A percentile compares a stretch with the other conserved stretches of the same genome.
phyloP scores from a whole-genome alignment of 2,113 vertebrate genomes.

The Dascyllus trimaculatus region DNA sequence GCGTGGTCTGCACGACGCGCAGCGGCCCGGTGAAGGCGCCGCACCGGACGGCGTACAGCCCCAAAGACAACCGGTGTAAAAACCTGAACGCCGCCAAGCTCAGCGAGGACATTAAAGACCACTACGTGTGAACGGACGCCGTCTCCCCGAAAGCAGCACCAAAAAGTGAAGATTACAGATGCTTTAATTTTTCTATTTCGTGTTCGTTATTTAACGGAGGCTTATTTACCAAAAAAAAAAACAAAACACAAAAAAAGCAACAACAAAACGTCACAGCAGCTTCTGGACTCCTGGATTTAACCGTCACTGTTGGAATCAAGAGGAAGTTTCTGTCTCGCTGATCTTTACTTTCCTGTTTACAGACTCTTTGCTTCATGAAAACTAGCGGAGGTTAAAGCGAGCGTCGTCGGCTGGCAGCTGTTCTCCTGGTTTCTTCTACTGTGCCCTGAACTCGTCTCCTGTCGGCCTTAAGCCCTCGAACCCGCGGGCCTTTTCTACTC shows the following conservation, averaged over 20 bases:
- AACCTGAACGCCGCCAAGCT: conserved; percentile 85
- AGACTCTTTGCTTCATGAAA: conserved; percentile 60
- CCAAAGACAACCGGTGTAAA: conserved; percentile 94
- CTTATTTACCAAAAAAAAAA: conserved; percentile 71
- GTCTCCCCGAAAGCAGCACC: conserved; percentile 34
- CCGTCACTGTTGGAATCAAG: conserved; percentile 25
- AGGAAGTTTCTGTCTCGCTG: conserved; percentile 59
- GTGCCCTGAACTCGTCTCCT: conserved; percentile 31
- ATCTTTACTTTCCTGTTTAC: conserved; percentile 81
- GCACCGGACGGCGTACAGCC: conserved; percentile 87
- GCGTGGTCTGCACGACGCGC: conserved; percentile 81
- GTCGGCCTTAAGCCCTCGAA: conserved; percentile 68
- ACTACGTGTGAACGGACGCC: conserved; percentile 67
- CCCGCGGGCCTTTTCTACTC: conserved; percentile 84
- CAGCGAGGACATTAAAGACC: conserved; percentile 86
- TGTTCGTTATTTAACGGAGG: conserved; percentile 80
- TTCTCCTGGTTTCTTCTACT: conserved; percentile 41
- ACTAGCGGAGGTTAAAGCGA: conserved; percentile 9
- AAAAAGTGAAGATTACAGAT: conserved; percentile 64
- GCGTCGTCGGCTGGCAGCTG: conserved; percentile 77
- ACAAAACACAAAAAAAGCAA: conserved; percentile 33
- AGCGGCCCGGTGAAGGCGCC: conserved; percentile 85
- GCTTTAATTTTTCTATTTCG: conserved; percentile 57
- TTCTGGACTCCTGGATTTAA: conserved; percentile 37
- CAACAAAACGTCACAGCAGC: conserved; percentile 12